Percentiles rank a stretch among this genome's conserved stretches.
Evolutionary conservation across 1,140 invertebrate genomes (phyloP).

Genomic region (Acromyrmex heyeri): DNA sequence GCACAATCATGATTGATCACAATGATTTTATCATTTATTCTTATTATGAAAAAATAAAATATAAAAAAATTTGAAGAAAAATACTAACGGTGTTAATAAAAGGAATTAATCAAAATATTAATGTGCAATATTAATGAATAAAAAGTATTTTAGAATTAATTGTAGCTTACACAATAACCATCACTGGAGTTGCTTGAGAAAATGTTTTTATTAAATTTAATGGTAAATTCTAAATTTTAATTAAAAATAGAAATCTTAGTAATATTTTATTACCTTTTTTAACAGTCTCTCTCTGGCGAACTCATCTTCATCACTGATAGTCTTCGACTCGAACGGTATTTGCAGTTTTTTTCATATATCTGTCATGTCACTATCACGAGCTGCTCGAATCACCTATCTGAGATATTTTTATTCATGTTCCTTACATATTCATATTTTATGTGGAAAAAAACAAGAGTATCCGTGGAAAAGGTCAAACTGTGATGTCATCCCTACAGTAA

Average conservation of each 20-base stretch:
- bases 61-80: neutral
- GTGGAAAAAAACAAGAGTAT: no score
- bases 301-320: neutral
- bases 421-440: no score
- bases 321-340: neutral
- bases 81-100: neutral
- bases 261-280: constrained; percentile 5
- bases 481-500: no score
- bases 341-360: neutral
- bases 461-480: no score
- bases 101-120: neutral
- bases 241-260: no score
- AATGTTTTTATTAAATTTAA: neutral
- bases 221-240: no score
- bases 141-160: neutral
- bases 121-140: neutral
- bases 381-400: no score
- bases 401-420: no score
- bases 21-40: neutral
- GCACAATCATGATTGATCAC: neutral
- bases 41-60: neutral
- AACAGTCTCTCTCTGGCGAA: neutral
- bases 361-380: neutral
- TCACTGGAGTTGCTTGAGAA: neutral
- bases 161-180: neutral